phyloP scores from a whole-genome alignment of 2,888 invertebrate genomes.

The Arrhopalites spinosus region DNA sequence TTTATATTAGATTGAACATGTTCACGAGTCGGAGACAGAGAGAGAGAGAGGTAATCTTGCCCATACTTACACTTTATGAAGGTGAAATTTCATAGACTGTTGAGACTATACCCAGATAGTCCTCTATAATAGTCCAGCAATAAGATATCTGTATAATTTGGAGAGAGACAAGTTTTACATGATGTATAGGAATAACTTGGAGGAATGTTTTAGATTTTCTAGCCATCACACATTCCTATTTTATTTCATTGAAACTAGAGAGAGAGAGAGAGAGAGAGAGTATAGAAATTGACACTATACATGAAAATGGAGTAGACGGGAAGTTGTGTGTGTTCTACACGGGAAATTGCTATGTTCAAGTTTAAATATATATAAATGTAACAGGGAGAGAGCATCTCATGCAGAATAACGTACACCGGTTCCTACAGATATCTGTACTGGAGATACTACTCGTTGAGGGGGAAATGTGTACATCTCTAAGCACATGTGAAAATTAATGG shows the following conservation, averaged over 20 bases:
- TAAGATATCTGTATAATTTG: background rate
- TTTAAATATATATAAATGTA: background rate
- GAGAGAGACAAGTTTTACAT: background rate
- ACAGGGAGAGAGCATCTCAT: background rate
- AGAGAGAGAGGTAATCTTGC: too few species aligned
- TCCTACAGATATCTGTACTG: too few species aligned
- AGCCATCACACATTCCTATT: too few species aligned
- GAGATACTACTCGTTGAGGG: too few species aligned
- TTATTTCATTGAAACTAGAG: background rate
- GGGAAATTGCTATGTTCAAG: background rate
- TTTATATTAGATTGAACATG: background rate
- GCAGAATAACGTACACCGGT: background rate
- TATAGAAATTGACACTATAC: background rate
- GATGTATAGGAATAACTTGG: slow-evolving; percentile 4
- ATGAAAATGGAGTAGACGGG: background rate
- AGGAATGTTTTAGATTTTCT: background rate
- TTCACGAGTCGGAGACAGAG: background rate
- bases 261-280: background rate
- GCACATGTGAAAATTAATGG: slow-evolving; percentile 42
- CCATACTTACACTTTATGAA: too few species aligned
- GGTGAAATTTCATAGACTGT: too few species aligned
- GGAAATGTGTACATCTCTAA: slow-evolving; percentile 1
- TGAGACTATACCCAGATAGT: too few species aligned
- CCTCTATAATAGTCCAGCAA: too few species aligned
- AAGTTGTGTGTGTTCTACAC: background rate